Base-by-base conservation (phyloP, 2,113 vertebrate species). In the Ploceus nigricollis region DNA sequence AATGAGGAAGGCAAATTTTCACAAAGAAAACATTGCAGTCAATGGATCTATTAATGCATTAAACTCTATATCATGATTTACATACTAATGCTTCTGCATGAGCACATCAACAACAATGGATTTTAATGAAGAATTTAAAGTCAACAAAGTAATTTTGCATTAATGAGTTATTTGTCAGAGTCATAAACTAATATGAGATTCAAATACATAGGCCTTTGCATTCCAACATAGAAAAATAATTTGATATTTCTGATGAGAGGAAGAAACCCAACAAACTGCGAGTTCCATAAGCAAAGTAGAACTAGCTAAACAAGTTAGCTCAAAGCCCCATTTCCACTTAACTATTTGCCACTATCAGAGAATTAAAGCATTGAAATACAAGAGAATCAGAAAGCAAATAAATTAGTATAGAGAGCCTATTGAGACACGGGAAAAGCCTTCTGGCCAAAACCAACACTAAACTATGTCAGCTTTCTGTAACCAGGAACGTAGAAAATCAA, bases 91-190 rank as follows among this genome's bases (percentile, higher is more conserved):
- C 3, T 75, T 61, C 48, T 82, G 5, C 27, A 50, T 33, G 13
- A 82, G 3, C 27, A 30, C 40, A 87, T 56, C 1, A 94, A 91
- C 86, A 94, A 86, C 88, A 91, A 82, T 53, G 33, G 44, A 85
- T 76, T 89, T 79, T 91, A 95, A 97, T 95, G 37, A 84, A 64
- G 15, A 92, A 23, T 7, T 87, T 76, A 61, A 72, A 81, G 33
- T 75, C 58, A 93, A 90, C 30, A 65, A 78, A 91, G 48, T 76
- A 8, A 65, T 87, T 93, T 89, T 82, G 7, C 35, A 86, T 54
- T 75, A 92, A 17, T 63, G 76, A 91, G 20, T 51, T 89, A 48
- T 80, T 76, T 87, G 13, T 15, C 16, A 45, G 21, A 81, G 16
- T 33, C 39, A 44, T 69, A 80, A 83, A 86, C 25, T 79, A 73